Evolutionary conservation across 2,888 invertebrate species (phyloP).

Genomic region (Tuta absoluta): DNA sequence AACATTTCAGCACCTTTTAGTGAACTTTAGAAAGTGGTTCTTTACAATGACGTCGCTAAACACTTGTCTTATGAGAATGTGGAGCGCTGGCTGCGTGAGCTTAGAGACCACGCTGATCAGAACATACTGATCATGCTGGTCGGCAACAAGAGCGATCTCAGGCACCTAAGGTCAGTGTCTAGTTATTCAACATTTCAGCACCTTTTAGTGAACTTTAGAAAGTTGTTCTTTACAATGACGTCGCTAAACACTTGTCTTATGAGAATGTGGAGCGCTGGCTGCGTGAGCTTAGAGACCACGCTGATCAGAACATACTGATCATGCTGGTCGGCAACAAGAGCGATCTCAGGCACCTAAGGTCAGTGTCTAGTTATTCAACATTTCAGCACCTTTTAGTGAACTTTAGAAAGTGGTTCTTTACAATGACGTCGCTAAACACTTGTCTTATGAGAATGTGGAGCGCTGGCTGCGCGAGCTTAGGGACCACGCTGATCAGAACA

Average conservation of each 20-base stretch:
- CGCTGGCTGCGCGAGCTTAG: slow-evolving; percentile 98
- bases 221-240: no score
- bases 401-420: no score
- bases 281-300: slow-evolving; percentile 98
- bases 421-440: slow-evolving; percentile 99
- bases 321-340: slow-evolving; percentile 99
- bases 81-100: slow-evolving; percentile 98
- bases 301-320: slow-evolving; percentile 99
- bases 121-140: slow-evolving; percentile 99
- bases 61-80: slow-evolving; percentile 99
- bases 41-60: slow-evolving; percentile 99
- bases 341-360: slow-evolving; percentile 97
- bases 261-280: slow-evolving; percentile 99
- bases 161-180: slow-evolving; percentile 88
- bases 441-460: slow-evolving; percentile 99
- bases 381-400: no score
- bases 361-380: no score
- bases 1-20: no score
- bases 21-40: no score
- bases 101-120: slow-evolving; percentile 99
- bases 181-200: no score
- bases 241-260: slow-evolving; percentile 99
- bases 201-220: no score
- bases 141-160: slow-evolving; percentile 98
- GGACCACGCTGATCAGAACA: slow-evolving; percentile 99